These are phyloP conservation scores for Gonatopus flavifemur DNA, from an alignment of 1,140 invertebrate genomes.

Conservation along the genomic window DNA sequence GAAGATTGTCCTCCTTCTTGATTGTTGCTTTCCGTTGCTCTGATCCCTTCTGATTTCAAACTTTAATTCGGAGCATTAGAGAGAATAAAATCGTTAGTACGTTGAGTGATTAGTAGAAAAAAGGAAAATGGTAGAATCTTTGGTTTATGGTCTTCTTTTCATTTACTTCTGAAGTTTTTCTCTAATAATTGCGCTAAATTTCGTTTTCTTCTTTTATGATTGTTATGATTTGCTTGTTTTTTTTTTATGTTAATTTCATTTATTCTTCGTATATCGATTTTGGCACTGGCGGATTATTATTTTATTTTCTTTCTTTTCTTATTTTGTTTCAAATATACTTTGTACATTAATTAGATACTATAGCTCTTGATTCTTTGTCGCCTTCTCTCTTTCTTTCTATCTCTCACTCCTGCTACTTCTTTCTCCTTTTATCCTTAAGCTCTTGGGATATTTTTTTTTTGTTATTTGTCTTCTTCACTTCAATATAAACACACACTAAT, in stretches of 20 bases:
- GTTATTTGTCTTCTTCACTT: conserved; percentile 31
- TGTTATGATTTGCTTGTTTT: too few species aligned
- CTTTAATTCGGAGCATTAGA: too few species aligned
- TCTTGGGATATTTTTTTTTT: conserved; percentile 30
- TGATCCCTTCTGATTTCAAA: too few species aligned
- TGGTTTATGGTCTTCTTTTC: conserved; percentile 55
- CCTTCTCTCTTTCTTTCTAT: conserved; percentile 30
- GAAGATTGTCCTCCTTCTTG: conserved; percentile 12
- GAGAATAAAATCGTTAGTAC: conserved; percentile 36
- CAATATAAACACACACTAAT: conserved; percentile 59
- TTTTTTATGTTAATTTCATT: too few species aligned
- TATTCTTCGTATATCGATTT: conserved; percentile 40
- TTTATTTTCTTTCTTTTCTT: conserved; percentile 24
- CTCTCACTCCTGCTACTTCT: conserved; percentile 14
- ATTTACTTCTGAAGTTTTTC: too few species aligned
- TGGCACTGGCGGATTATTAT: conserved; percentile 57
- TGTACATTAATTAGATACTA: conserved; percentile 57
- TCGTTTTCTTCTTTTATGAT: too few species aligned
- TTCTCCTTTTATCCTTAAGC: conserved; percentile 32
- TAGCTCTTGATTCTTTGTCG: conserved; percentile 46
- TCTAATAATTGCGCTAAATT: too few species aligned
- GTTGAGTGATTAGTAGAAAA: conserved; percentile 52
- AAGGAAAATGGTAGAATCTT: conserved; percentile 60
- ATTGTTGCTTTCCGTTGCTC: conserved; percentile 15
- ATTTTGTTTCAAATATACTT: conserved; percentile 49